phyloP scores from a whole-genome alignment of 2,113 vertebrate genomes.

The Corvus cornix region DNA sequence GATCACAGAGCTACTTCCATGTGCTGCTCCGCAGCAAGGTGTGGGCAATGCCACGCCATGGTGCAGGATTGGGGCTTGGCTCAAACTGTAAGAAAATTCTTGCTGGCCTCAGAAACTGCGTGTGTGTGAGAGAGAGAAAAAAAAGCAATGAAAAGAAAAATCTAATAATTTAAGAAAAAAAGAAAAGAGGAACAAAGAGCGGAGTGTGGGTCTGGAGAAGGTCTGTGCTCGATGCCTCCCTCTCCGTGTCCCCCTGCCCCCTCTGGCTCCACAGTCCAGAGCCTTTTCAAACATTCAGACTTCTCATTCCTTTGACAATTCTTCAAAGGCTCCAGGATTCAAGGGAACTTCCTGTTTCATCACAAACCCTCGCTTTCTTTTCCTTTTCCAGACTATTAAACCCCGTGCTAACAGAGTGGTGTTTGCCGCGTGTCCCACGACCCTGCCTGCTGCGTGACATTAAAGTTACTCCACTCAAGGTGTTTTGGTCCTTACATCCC shows the following conservation, averaged over 20 bases:
- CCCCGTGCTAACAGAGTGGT: not conserved
- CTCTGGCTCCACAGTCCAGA: not conserved
- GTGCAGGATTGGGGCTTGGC: not conserved
- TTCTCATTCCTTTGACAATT: slow-evolving; percentile 58
- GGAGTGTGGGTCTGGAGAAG: not conserved
- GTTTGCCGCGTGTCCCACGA: not conserved
- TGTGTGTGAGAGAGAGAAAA: not conserved
- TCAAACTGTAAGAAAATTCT: not conserved
- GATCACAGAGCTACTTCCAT: not conserved
- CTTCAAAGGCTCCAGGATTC: slow-evolving; percentile 49
- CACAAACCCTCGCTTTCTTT: not conserved
- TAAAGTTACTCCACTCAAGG: not conserved
- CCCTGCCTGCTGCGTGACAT: not conserved
- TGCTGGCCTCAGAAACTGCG: not conserved
- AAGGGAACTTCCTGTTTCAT: slow-evolving; percentile 55
- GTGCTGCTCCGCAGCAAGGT: not conserved
- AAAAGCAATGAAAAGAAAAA: not conserved
- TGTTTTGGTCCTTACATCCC: not conserved
- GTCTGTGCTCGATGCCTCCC: not conserved
- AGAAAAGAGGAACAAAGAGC: not conserved
- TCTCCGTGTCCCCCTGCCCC: not conserved
- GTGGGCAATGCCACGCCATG: fast-evolving
- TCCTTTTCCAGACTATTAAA: slow-evolving; percentile 25
- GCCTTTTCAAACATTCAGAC: slow-evolving; percentile 24
- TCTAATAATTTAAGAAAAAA: not conserved